Conservation (phyloP, 2,113 vertebrate genomes). For the Brienomyrus brachyistius region DNA sequence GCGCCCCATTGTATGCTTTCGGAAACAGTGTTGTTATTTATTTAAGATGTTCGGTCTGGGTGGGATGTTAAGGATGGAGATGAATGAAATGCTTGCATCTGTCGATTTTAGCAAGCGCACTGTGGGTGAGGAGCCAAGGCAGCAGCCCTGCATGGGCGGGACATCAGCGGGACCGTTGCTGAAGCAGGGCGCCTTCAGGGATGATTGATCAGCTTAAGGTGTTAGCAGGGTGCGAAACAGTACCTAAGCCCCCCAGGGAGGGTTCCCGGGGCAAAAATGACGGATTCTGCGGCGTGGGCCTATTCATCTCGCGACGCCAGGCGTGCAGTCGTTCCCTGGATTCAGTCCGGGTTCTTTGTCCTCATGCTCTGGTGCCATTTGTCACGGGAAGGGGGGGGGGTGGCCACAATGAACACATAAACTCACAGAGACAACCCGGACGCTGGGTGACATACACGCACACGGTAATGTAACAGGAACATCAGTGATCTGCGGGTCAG, state of each 20-base stretch:
- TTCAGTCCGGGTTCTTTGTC: constrained; percentile 6
- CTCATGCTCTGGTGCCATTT: not conserved
- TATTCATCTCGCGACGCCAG: not conserved
- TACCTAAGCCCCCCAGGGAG: not conserved
- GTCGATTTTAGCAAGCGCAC: not conserved
- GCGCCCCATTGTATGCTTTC: not conserved
- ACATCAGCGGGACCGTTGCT: not conserved
- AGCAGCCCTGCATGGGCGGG: not conserved
- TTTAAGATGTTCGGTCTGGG: not conserved
- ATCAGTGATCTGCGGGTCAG: not conserved
- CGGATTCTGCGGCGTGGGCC: not conserved
- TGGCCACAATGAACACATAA: not conserved
- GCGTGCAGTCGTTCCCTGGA: not conserved
- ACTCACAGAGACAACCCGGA: not conserved
- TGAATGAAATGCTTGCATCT: not conserved
- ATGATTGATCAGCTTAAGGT: not conserved
- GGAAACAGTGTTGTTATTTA: not conserved
- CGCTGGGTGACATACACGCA: not conserved
- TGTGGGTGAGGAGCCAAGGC: not conserved
- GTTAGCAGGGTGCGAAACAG: not conserved
- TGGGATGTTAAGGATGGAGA: not conserved
- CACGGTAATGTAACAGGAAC: not conserved
- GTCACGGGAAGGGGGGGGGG: not conserved
- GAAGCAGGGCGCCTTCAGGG: not conserved
- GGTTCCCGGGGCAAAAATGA: not conserved